Conservation (phyloP, 2,888 invertebrate species). For the Caenorhabditis doughertyi region DNA sequence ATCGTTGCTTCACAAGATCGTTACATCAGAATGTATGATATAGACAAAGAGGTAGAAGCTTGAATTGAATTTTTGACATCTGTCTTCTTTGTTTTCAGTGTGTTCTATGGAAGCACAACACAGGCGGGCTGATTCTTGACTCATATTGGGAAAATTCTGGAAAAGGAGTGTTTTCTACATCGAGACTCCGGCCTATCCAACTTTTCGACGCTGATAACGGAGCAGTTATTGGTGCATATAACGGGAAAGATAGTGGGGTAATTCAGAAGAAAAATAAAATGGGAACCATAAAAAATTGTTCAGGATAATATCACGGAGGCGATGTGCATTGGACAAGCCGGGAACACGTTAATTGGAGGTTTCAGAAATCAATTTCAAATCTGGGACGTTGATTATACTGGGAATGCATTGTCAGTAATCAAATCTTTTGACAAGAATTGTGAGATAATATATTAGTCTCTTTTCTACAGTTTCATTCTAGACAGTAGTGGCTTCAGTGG, state of each 20-base stretch:
- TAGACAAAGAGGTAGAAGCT: neutral
- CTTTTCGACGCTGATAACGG: conserved; percentile 40
- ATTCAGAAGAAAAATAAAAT: neutral
- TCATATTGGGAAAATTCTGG: conserved; percentile 24
- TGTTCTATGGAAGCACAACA: conserved; percentile 41
- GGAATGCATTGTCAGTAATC: conserved; percentile 3
- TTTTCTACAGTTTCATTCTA: neutral
- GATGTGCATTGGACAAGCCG: conserved; percentile 18
- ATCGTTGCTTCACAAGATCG: conserved; percentile 57
- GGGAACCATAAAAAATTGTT: neutral
- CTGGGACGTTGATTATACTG: conserved; percentile 44
- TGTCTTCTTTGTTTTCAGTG: neutral
- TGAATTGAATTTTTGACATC: neutral
- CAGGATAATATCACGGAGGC: conserved; percentile 56
- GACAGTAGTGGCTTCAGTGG: conserved; percentile 48
- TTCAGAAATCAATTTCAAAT: conserved; percentile 51
- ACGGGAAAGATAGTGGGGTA: conserved; percentile 56
- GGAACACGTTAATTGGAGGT: conserved; percentile 30
- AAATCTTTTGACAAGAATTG: conserved; percentile 30
- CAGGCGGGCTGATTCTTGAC: conserved; percentile 49
- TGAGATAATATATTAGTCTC: no score
- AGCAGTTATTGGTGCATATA: conserved; percentile 13
- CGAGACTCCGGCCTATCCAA: conserved; percentile 56
- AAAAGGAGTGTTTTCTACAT: conserved; percentile 24
- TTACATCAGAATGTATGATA: conserved; percentile 20